Evolutionary conservation across 2,797 vertebrate genomes (phyloP).

Genomic region (Tiaroga cobitis): DNA sequence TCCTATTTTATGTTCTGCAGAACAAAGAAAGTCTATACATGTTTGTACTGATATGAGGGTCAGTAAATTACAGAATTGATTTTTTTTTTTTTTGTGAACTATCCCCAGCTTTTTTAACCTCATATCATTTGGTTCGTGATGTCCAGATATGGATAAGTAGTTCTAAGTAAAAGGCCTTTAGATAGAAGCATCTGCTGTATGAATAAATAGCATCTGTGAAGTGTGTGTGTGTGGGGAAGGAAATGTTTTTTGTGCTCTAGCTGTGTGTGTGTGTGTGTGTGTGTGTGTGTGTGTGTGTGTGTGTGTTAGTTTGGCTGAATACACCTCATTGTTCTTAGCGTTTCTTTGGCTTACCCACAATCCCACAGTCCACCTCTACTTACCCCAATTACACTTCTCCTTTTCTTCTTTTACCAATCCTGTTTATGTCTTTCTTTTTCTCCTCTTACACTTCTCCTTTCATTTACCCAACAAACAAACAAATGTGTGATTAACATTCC

Average conservation of each 20-base stretch:
- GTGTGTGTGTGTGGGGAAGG: slow-evolving; percentile 25
- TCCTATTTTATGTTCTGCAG: background rate
- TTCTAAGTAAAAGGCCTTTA: background rate
- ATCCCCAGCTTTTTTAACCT: background rate
- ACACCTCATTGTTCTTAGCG: slow-evolving; percentile 46
- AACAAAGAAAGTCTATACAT: background rate
- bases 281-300: slow-evolving; percentile 35
- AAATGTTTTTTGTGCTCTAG: slow-evolving; percentile 44
- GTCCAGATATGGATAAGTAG: background rate
- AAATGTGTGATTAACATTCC: slow-evolving; percentile 29
- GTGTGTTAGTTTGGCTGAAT: slow-evolving; percentile 46
- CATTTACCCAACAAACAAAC: slow-evolving; percentile 33
- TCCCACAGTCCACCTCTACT: slow-evolving; percentile 26
- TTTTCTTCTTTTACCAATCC: slow-evolving; percentile 24
- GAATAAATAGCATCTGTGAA: slow-evolving; percentile 27
- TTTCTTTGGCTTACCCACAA: slow-evolving; percentile 32
- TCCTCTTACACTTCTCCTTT: background rate
- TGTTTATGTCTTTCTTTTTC: background rate
- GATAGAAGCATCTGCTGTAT: slow-evolving; percentile 37
- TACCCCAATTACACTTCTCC: slow-evolving; percentile 27
- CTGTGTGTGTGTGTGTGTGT: slow-evolving; percentile 28
- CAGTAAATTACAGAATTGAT: background rate
- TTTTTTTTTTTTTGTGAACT: background rate
- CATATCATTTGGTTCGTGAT: background rate
- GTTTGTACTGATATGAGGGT: background rate